Conservation (phyloP, 2,113 vertebrate genomes). For the Hoplias malabaricus region DNA sequence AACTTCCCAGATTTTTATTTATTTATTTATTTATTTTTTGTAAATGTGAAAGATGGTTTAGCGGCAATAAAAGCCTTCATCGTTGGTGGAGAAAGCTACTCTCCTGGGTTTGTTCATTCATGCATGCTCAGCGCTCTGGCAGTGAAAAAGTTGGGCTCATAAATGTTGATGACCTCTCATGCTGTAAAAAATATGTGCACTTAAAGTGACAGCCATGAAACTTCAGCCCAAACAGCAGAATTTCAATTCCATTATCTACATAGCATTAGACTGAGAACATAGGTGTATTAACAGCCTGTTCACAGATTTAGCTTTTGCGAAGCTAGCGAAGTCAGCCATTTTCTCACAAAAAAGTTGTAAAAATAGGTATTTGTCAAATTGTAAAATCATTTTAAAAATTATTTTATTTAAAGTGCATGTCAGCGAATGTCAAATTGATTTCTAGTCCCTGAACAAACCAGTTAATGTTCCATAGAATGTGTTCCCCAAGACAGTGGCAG, state of each 20-base stretch:
- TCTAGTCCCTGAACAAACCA: too few relatives aligned
- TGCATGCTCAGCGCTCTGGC: slow-evolving; percentile 7
- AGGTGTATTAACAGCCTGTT: background rate
- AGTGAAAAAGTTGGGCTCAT: slow-evolving; percentile 22
- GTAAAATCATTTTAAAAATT: too few relatives aligned
- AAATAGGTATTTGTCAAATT: too few relatives aligned
- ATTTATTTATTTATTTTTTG: background rate
- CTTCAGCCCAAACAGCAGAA: slow-evolving; percentile 18
- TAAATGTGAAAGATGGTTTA: background rate
- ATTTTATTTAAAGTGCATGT: too few relatives aligned
- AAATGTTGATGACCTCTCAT: slow-evolving; percentile 48
- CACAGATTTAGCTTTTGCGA: too few relatives aligned
- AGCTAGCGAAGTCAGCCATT: too few relatives aligned
- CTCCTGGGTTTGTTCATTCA: slow-evolving; percentile 14
- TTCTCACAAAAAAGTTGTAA: too few relatives aligned
- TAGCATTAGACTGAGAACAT: slow-evolving; percentile 24
- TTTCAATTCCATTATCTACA: slow-evolving; percentile 23
- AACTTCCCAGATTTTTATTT: too few relatives aligned
- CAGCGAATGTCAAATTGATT: too few relatives aligned
- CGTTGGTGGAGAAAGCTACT: background rate
- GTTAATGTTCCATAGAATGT: too few relatives aligned
- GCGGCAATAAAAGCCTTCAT: slow-evolving; percentile 2
- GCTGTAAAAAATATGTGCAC: slow-evolving; percentile 30
- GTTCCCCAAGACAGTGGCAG: too few relatives aligned
- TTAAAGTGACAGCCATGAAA: slow-evolving; percentile 39